Base-by-base conservation (phyloP, 2,888 invertebrate genomes). In the Pinctada fucata region DNA sequence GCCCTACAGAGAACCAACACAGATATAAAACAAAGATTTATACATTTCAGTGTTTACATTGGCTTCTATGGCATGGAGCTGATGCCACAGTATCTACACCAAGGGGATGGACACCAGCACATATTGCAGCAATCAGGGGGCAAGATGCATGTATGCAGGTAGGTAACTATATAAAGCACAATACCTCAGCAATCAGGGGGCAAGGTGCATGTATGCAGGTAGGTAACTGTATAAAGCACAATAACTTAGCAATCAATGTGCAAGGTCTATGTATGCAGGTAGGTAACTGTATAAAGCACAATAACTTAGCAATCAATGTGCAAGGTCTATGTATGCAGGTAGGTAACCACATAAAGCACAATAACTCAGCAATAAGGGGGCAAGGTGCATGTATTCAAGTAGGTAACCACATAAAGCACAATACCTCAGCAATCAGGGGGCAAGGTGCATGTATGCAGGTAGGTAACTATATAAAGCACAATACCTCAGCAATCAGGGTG, bases 1-100 rank as follows among this genome's bases (percentile, higher is more conserved):
- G 31, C 31, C 31, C 31, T 31, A 31, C 31, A 31, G 31, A 31
- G 31, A 31, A 31, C 31, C 31, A 31, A 31, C 31, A 31, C 31
- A 31, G 31, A 31, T 31, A 31, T 31, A 31, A 31, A 31, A 31
- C 31, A 31, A 31, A 31, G 31, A 31, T 31, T 31, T 31, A 31
- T 31, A 31, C 31, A 31, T 31, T 31, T 77, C 84, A 93, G 92
- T 91, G 91, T 84, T 80, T 92, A 49, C 93, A 93, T 80, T 93
- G 92, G 92, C 80, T 93, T 79, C 82, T 93, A 69, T 93, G 92
- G 92, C 92, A 93, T 84, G 91, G 92, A 2, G 92, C 93, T 50
- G 92, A 93, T 84, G 88, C 91, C 0, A 91, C 91, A 3, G 91
- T 92, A 3, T 84, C 88, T 3, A 92, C 92, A 69, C 89, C 92